phyloP scores from a whole-genome alignment of 2,888 invertebrate species.

The Drosophila koepferae region DNA sequence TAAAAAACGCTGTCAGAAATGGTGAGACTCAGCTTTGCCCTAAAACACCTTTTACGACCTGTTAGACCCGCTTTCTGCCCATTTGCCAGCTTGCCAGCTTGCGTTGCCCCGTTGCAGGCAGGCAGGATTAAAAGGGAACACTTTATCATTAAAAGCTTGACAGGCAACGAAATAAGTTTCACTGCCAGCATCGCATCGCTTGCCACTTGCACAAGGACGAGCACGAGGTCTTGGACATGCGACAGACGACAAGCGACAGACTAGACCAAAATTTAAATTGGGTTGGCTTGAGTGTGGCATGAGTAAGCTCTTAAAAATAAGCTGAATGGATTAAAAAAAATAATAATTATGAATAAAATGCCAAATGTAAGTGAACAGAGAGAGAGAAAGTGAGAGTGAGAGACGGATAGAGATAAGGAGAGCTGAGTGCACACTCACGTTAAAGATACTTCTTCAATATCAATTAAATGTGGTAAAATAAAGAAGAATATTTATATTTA shows the following conservation, averaged over 20 bases:
- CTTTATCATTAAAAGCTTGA: slow-evolving; percentile 78
- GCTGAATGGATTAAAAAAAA: slow-evolving; percentile 26
- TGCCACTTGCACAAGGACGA: slow-evolving; percentile 37
- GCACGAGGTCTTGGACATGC: slow-evolving; percentile 15
- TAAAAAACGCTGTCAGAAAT: slow-evolving; percentile 46
- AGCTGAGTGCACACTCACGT: not conserved
- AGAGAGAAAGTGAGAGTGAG: not conserved
- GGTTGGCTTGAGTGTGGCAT: slow-evolving; percentile 12
- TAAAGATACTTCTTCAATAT: not conserved
- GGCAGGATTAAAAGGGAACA: slow-evolving; percentile 69
- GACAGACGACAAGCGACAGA: slow-evolving; percentile 4
- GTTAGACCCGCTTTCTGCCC: not conserved
- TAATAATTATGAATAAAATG: slow-evolving; percentile 30
- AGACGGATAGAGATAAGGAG: not conserved
- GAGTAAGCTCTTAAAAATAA: slow-evolving; percentile 36
- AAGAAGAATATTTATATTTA: not conserved
- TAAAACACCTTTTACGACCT: slow-evolving; percentile 40
- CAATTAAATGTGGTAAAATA: not conserved
- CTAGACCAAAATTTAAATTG: slow-evolving; percentile 23
- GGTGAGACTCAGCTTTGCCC: slow-evolving; percentile 54
- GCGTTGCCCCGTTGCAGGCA: slow-evolving; percentile 31
- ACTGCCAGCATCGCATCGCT: slow-evolving; percentile 49
- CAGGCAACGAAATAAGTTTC: slow-evolving; percentile 68
- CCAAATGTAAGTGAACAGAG: slow-evolving; percentile 22
- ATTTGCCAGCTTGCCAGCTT: slow-evolving; percentile 27